These are phyloP conservation scores for Crenuchus spilurus DNA, from an alignment of 2,797 vertebrate species.

Conservation along the genomic window DNA sequence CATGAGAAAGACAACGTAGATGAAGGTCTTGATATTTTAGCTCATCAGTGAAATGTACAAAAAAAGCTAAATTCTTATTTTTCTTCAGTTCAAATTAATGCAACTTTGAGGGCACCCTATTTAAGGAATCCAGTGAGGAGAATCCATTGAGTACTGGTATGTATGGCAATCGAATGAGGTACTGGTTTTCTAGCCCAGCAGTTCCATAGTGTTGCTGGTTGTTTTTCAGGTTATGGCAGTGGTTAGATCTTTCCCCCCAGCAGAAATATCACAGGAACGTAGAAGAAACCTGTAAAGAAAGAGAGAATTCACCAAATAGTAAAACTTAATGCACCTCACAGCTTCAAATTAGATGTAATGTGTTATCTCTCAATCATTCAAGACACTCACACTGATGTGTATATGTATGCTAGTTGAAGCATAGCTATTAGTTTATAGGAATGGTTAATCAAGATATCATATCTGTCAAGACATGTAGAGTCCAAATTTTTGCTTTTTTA, in stretches of 20 bases:
- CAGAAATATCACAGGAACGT: conserved; percentile 38
- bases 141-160: conserved; percentile 22
- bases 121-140: conserved; percentile 24
- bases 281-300: conserved; percentile 21
- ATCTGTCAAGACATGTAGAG: no score
- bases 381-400: no score
- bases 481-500: no score
- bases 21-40: no score
- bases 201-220: conserved; percentile 1
- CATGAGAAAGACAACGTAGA: not conserved
- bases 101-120: conserved; percentile 17
- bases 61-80: not conserved
- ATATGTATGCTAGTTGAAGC: no score
- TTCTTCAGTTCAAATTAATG: conserved; percentile 17
- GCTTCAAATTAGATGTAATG: no score
- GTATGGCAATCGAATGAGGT: conserved; percentile 30
- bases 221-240: conserved; percentile 26
- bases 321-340: not conserved
- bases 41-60: no score
- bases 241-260: conserved; percentile 14
- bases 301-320: not conserved
- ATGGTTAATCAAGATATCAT: no score
- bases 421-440: no score
- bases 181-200: conserved; percentile 12
- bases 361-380: no score